Evolutionary conservation across 2,797 vertebrate genomes (phyloP).

Genomic region (Tachyglossus aculeatus): DNA sequence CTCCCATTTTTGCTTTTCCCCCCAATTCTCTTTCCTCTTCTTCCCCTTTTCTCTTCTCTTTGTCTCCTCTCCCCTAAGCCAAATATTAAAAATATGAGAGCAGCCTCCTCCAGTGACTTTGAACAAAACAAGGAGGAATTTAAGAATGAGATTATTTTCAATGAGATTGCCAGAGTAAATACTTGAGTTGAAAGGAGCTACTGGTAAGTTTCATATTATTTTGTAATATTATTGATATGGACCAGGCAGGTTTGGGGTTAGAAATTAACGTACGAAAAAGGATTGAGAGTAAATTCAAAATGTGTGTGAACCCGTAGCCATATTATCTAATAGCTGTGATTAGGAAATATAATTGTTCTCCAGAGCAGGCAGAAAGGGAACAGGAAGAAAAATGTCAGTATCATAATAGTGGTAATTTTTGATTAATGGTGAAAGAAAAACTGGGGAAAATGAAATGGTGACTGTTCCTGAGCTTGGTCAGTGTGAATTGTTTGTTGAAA

Average conservation of each 20-base stretch:
- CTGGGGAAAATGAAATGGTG: neutral
- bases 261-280: neutral
- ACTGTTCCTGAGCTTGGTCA: neutral
- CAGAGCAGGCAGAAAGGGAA: neutral
- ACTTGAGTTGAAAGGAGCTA: neutral
- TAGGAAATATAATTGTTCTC: neutral
- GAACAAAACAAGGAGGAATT: neutral
- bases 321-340: neutral
- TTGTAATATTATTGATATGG: neutral
- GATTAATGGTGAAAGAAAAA: neutral
- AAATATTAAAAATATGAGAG: neutral
- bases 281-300: neutral
- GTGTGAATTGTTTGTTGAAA: neutral
- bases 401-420: neutral
- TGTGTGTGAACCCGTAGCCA: neutral
- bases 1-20: neutral
- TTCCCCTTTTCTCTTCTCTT: neutral
- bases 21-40: neutral
- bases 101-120: neutral
- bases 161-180: neutral
- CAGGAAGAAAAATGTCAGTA: neutral
- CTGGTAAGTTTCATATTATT: neutral
- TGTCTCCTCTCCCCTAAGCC: neutral
- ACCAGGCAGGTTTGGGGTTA: neutral
- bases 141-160: neutral